Evolutionary conservation across 2,113 vertebrate species (phyloP).

Genomic region (Percina caprodes): DNA sequence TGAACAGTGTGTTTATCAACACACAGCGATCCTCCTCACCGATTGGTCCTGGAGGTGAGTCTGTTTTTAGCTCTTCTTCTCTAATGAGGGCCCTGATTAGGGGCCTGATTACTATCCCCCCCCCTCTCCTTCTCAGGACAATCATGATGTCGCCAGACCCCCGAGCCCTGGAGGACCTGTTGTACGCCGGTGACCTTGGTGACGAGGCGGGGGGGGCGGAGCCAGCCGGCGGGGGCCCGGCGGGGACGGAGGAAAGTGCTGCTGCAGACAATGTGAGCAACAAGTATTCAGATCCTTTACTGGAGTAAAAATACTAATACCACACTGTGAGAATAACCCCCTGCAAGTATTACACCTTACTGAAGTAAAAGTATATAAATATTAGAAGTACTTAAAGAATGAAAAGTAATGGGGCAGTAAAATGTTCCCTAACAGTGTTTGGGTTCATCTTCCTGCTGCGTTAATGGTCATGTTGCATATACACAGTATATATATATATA

Average conservation of each 20-base stretch:
- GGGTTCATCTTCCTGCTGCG: too few relatives aligned
- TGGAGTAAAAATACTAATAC: not conserved
- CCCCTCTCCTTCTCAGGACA: constrained; percentile 42
- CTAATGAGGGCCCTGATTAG: constrained; percentile 37
- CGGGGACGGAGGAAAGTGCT: not conserved
- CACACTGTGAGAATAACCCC: not conserved
- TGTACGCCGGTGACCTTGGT: constrained; percentile 70
- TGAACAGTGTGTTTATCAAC: too few relatives aligned
- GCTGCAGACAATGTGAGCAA: constrained; percentile 40
- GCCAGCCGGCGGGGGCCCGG: not conserved
- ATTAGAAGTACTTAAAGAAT: too few relatives aligned
- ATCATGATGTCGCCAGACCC: constrained; percentile 72
- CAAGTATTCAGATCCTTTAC: not conserved
- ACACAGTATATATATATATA: too few relatives aligned
- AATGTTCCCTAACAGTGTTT: too few relatives aligned
- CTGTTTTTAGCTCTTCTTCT: constrained; percentile 4
- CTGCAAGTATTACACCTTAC: not conserved
- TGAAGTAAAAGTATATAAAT: not conserved
- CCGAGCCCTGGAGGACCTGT: constrained; percentile 68
- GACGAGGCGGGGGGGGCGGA: constrained; percentile 54
- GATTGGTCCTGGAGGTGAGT: not conserved
- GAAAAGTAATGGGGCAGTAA: too few relatives aligned
- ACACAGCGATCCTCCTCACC: too few relatives aligned
- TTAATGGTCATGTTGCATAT: too few relatives aligned
- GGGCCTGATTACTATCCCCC: constrained; percentile 17